A percentile compares a stretch with the other conserved stretches of the same genome.
phyloP scores from a whole-genome alignment of 2,888 invertebrate genomes.

The Neoaliturus tenellus region DNA sequence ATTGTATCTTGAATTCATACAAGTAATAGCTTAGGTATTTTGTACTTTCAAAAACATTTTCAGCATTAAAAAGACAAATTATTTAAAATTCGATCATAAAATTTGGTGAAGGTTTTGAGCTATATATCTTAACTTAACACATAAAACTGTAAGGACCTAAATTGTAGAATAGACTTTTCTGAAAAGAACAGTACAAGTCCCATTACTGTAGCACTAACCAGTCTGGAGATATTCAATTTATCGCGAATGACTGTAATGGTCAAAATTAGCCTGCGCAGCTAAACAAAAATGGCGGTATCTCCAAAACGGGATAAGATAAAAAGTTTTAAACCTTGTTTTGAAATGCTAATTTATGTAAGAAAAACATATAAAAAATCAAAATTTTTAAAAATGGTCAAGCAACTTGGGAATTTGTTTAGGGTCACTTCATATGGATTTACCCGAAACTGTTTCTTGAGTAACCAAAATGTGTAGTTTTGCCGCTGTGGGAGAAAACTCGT shows the following conservation, averaged over 20 bases:
- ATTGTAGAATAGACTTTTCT: not conserved
- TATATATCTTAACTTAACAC: not conserved
- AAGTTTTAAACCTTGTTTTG: slow-evolving; percentile 15
- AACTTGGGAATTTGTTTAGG: not conserved
- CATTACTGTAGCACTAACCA: slow-evolving; percentile 43
- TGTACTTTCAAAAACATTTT: slow-evolving; percentile 14
- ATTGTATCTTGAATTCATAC: not conserved
- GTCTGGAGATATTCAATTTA: slow-evolving; percentile 32
- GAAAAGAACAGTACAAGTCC: not conserved
- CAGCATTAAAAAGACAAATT: not conserved
- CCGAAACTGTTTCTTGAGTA: too few relatives aligned
- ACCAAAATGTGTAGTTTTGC: too few relatives aligned
- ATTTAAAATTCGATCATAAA: slow-evolving; percentile 5
- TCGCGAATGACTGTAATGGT: slow-evolving; percentile 29
- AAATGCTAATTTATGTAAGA: not conserved
- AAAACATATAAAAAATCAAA: slow-evolving; percentile 31
- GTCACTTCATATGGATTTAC: slow-evolving; percentile 30
- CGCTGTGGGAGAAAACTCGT: too few relatives aligned
- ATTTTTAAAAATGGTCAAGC: slow-evolving; percentile 48
- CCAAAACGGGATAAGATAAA: slow-evolving; percentile 31
- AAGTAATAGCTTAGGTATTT: not conserved
- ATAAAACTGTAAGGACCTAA: not conserved
- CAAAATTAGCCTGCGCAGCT: not conserved
- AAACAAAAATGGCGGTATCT: slow-evolving; percentile 45
- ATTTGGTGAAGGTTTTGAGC: slow-evolving; percentile 10